phyloP scores from a whole-genome alignment of 1,140 invertebrate species.

The Nasonia longicornis region DNA sequence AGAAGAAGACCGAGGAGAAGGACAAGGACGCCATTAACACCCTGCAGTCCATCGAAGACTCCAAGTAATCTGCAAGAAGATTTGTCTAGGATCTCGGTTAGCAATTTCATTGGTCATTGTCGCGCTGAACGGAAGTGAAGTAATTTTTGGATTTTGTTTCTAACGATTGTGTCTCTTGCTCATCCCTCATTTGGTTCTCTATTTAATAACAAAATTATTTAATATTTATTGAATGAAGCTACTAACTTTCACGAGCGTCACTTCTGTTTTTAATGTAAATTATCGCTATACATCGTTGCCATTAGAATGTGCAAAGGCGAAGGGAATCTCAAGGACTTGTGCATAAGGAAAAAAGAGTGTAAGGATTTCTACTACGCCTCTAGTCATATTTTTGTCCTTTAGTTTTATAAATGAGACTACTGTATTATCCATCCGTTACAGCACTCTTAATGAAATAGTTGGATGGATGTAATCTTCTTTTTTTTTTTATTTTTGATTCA shows the following conservation, averaged over 20 bases:
- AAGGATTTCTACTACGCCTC: slow-evolving; percentile 45
- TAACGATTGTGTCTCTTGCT: neutral
- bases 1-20: slow-evolving; percentile 63
- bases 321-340: slow-evolving; percentile 22
- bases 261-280: slow-evolving; percentile 39
- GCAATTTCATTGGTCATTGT: slow-evolving; percentile 30
- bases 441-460: slow-evolving; percentile 31
- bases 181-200: neutral
- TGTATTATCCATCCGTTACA: slow-evolving; percentile 26
- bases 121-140: slow-evolving; percentile 9
- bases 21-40: slow-evolving; percentile 58
- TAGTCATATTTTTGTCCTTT: slow-evolving; percentile 53
- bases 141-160: neutral
- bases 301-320: slow-evolving; percentile 43
- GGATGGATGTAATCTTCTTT: neutral
- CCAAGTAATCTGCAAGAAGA: slow-evolving; percentile 30
- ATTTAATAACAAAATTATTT: slow-evolving; percentile 5
- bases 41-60: slow-evolving; percentile 48
- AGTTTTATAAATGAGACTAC: slow-evolving; percentile 50
- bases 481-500: neutral
- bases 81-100: slow-evolving; percentile 22
- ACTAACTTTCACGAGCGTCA: neutral
- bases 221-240: neutral
- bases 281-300: slow-evolving; percentile 43
- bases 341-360: neutral